These are phyloP conservation scores for Dasypolia templi DNA, from an alignment of 2,888 invertebrate genomes.

Conservation along the genomic window DNA sequence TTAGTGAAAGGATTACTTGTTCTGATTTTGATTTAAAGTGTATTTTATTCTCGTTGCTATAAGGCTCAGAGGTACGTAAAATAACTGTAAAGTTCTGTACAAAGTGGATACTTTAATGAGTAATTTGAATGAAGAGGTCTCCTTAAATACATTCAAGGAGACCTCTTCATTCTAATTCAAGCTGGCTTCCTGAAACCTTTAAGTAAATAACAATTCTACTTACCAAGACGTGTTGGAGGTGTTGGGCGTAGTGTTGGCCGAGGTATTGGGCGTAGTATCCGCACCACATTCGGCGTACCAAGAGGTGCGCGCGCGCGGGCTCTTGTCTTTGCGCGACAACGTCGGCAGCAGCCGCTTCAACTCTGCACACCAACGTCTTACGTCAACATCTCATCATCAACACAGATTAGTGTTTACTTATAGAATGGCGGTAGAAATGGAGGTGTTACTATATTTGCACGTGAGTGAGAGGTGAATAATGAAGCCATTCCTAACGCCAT, in stretches of 20 bases:
- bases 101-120: neutral
- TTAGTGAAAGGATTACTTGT: neutral
- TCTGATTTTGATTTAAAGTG: neutral
- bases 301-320: constrained; percentile 89
- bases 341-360: constrained; percentile 87
- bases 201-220: constrained; percentile 60
- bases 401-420: constrained; percentile 2
- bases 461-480: neutral
- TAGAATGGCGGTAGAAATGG: constrained; percentile 15
- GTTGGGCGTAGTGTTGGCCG: constrained; percentile 78
- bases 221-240: constrained; percentile 86
- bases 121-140: neutral
- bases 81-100: neutral
- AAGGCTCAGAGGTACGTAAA: neutral
- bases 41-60: neutral
- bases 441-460: neutral
- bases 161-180: neutral
- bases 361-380: constrained; percentile 73
- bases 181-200: neutral
- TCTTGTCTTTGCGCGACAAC: constrained; percentile 86
- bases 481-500: constrained; percentile 6
- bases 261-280: constrained; percentile 74
- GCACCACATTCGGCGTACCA: constrained; percentile 93
- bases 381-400: constrained; percentile 18
- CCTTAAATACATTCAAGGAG: neutral